phyloP scores from a whole-genome alignment of 2,888 invertebrate genomes.

The Colletes collaris region DNA sequence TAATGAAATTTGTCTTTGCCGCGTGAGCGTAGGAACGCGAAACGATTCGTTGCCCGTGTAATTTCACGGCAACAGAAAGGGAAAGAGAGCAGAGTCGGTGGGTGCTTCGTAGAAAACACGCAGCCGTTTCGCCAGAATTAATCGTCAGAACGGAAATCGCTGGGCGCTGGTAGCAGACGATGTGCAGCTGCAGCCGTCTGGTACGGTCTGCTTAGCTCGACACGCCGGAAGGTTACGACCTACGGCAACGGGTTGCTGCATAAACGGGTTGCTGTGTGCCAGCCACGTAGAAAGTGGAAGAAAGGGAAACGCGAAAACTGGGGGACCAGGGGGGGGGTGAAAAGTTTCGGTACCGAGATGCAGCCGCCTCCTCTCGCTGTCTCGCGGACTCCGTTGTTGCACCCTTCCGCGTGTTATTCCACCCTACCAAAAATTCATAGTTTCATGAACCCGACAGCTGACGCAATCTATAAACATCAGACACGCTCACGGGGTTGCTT shows the following conservation, averaged over 20 bases:
- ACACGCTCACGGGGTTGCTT: conserved; percentile 22
- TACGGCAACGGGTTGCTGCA: conserved; percentile 61
- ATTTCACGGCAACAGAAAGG: not conserved
- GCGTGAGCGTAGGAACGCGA: not conserved
- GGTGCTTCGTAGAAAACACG: conserved; percentile 48
- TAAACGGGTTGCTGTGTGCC: conserved; percentile 34
- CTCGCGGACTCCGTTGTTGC: not conserved
- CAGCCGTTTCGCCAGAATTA: conserved; percentile 58
- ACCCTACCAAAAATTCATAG: conserved; percentile 62
- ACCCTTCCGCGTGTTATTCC: conserved; percentile 13
- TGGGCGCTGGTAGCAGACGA: conserved; percentile 53
- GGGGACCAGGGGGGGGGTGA: not conserved
- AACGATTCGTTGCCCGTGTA: conserved; percentile 16
- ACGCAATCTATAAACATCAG: conserved; percentile 64
- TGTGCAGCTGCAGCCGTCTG: conserved; percentile 64
- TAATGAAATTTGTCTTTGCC: conserved; percentile 19
- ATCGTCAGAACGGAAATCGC: conserved; percentile 70
- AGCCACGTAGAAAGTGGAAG: conserved; percentile 28
- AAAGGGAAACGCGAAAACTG: conserved; percentile 20
- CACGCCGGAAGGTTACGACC: conserved; percentile 70
- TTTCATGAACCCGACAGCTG: conserved; percentile 54
- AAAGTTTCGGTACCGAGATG: conserved; percentile 21
- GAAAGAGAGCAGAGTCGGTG: conserved; percentile 12
- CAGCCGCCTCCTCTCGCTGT: no score
- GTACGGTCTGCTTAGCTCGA: conserved; percentile 69